These are phyloP conservation scores for Rhodeus uyekii DNA, from an alignment of 2,797 vertebrate genomes.

Conservation along the genomic window DNA sequence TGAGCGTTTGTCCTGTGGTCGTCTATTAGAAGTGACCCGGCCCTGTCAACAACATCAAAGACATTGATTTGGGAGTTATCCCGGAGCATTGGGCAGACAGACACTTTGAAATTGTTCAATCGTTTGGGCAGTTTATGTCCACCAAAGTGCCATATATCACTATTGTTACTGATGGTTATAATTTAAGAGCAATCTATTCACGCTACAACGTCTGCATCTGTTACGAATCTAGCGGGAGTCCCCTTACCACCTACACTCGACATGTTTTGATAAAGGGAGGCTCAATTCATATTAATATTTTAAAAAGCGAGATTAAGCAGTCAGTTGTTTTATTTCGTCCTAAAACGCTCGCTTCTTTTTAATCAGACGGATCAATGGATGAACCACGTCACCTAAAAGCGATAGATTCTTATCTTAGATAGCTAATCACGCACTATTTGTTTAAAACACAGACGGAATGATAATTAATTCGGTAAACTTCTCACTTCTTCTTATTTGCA, in stretches of 20 bases:
- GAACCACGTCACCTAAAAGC: not conserved
- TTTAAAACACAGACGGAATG: slow-evolving; percentile 63
- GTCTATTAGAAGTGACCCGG: slow-evolving; percentile 64
- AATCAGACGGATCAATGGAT: slow-evolving; percentile 19
- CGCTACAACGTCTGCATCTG: not conserved
- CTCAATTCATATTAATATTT: not conserved
- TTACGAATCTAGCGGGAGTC: not conserved
- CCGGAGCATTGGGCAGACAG: slow-evolving; percentile 52
- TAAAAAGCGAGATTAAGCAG: not conserved
- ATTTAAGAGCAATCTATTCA: not conserved
- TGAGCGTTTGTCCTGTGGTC: slow-evolving; percentile 68
- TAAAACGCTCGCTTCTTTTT: slow-evolving; percentile 32
- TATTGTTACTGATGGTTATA: not conserved
- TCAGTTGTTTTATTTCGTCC: not conserved
- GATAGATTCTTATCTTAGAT: slow-evolving; percentile 54
- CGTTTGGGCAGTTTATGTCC: slow-evolving; percentile 50
- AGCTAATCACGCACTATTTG: slow-evolving; percentile 66
- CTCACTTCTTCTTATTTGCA: slow-evolving; percentile 62
- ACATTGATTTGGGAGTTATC: slow-evolving; percentile 54
- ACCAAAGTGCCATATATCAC: slow-evolving; percentile 12
- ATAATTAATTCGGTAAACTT: slow-evolving; percentile 69
- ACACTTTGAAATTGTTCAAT: slow-evolving; percentile 61
- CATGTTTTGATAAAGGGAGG: not conserved
- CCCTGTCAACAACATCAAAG: slow-evolving; percentile 67
- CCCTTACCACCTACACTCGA: not conserved